Percentiles rank a stretch among this genome's conserved stretches.
phyloP scores from a whole-genome alignment of 2,113 vertebrate genomes.

The Anarhynchus alexandrinus region DNA sequence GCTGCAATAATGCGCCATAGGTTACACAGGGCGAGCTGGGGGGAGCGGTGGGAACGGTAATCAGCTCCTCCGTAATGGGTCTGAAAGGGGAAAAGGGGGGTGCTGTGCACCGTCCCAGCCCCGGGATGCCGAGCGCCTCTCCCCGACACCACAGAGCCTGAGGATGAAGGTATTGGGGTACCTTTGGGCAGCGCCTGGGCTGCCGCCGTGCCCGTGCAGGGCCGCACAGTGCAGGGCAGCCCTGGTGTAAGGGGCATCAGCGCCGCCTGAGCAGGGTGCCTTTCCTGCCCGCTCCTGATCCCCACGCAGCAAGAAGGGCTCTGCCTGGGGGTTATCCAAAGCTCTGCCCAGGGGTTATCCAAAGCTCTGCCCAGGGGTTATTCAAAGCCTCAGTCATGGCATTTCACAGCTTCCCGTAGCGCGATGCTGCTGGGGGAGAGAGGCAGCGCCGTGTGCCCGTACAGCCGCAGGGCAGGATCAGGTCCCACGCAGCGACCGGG shows the following conservation, averaged over 20 bases:
- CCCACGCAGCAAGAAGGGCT: not conserved
- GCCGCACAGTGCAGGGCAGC: no score
- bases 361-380: not conserved
- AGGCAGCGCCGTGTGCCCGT: not conserved
- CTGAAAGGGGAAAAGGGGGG: not conserved
- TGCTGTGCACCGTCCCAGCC: rapidly evolving
- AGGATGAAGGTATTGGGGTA: rapidly evolving
- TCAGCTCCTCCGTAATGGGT: not conserved
- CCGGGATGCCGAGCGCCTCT: rapidly evolving
- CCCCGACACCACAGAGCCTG: rapidly evolving
- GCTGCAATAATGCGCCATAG: not conserved
- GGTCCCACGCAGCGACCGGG: rapidly evolving
- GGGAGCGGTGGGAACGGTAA: not conserved
- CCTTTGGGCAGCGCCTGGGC: not conserved
- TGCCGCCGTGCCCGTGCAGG: no score
- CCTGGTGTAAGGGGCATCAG: not conserved
- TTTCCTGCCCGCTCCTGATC: not conserved
- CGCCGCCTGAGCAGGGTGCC: rapidly evolving
- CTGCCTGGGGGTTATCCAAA: rapidly evolving
- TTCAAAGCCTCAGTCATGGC: rapidly evolving
- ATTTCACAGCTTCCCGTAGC: rapidly evolving
- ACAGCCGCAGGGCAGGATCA: not conserved
- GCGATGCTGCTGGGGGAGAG: not conserved
- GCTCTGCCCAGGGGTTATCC: no score
- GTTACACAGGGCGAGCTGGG: not conserved